Base-by-base conservation (phyloP, 2,797 vertebrate species). In the Hemitrygon akajei region DNA sequence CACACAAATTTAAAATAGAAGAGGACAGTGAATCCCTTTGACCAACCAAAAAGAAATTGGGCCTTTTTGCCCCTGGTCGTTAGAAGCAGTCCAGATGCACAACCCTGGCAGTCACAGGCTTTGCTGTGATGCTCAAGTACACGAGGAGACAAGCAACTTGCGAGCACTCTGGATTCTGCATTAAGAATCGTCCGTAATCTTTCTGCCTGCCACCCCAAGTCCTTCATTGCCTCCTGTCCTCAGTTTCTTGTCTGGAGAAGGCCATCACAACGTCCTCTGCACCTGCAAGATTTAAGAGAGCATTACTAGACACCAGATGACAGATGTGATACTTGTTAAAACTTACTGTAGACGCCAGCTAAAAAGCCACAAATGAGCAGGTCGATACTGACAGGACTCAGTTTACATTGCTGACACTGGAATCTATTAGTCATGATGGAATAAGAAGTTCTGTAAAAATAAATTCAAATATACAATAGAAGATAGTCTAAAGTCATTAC, bases 261-360 rank as follows among this genome's bases (percentile, higher is more conserved):
- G 99, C 98, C 99, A 99, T 99, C 96, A 99, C 99, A 95, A 99
- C 99, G 1, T 99, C 99, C 96, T 99, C 99, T 37, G 98, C 98
- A 97, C 99, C 99, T 99, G 96, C 11, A 95, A 94, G 87, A 11
- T 30, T 58, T 63, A 56, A 81, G 34, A 76, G 37, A 75, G 56
- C 47, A 69, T 34, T 30, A 91, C 76, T 20, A 73, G 11, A 37
- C 27, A 20, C 75, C 40, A 76, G 20, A 40, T n/a, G 69, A 79
- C 14, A 47, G 14, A 27, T 0, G 79, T 5, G 34, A 75, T 27
- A 76, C 20, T 56, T 11, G 92, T 76, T 63, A 56, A 60, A 89
- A 69, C 9, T 69, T 22, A 37, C 20, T 69, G 86, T 34, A 37
- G n/a, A 10, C 0, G 20, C n/a, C 47, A 20, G 0, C n/a, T 7